phyloP scores from a whole-genome alignment of 2,113 vertebrate genomes.

The Cariama cristata region DNA sequence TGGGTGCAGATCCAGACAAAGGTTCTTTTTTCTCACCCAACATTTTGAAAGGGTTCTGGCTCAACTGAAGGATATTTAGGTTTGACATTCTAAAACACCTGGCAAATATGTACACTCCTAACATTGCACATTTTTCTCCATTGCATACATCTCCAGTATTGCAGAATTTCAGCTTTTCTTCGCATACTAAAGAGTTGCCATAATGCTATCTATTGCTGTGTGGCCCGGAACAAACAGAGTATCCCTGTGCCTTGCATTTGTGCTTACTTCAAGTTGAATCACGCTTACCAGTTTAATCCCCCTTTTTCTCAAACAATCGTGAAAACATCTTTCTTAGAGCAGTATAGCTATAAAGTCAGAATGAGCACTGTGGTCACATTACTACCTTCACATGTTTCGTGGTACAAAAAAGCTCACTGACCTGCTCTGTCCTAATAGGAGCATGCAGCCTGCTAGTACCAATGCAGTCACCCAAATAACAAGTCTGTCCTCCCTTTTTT shows the following conservation, averaged over 20 bases:
- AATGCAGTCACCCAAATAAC: background rate
- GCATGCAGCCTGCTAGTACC: background rate
- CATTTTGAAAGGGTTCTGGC: background rate
- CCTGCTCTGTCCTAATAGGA: background rate
- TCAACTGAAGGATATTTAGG: background rate
- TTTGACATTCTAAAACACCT: background rate
- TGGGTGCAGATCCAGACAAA: background rate
- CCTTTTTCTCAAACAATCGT: background rate
- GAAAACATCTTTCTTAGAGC: background rate
- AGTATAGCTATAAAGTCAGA: background rate
- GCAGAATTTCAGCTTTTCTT: background rate
- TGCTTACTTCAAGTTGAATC: background rate
- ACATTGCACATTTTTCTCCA: background rate
- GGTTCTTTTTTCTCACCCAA: background rate
- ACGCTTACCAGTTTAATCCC: background rate
- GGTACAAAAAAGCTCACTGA: background rate
- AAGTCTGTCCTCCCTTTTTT: background rate
- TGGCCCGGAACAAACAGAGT: background rate
- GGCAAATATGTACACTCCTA: background rate
- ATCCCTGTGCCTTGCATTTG: background rate
- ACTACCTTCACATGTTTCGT: background rate
- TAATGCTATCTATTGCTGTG: background rate
- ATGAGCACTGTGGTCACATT: background rate
- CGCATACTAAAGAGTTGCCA: background rate
- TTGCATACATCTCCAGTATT: accelerated